phyloP scores from a whole-genome alignment of 1,140 invertebrate genomes.

The Tetranychus urticae region DNA sequence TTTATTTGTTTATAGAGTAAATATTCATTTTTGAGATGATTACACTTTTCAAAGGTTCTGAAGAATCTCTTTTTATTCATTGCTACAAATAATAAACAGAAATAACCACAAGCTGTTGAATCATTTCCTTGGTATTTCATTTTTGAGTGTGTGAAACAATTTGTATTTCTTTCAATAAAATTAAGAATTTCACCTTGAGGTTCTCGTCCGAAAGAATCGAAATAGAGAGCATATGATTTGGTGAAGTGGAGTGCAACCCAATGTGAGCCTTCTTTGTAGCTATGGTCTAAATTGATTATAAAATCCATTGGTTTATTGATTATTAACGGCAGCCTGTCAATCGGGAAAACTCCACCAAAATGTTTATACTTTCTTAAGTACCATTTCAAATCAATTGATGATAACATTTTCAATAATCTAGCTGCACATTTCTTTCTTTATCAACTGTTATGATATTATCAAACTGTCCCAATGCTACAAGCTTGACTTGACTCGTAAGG shows the following conservation, averaged over 20 bases:
- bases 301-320: not conserved
- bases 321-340: not conserved
- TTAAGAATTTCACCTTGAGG: not conserved
- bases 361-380: not conserved
- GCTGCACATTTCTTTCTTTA: not conserved
- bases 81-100: not conserved
- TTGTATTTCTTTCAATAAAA: not conserved
- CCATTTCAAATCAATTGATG: not conserved
- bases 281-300: not conserved
- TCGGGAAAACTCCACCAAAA: not conserved
- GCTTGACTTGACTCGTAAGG: not conserved
- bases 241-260: not conserved
- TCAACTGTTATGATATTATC: conserved; percentile 7
- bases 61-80: no score
- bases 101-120: not conserved
- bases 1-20: no score
- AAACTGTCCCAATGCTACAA: conserved; percentile 5
- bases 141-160: not conserved
- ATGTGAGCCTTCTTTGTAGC: not conserved
- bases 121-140: not conserved
- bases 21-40: no score
- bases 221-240: not conserved
- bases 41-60: no score
- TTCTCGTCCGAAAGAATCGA: not conserved
- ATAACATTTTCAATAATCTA: not conserved